These are phyloP conservation scores for Globodera rostochiensis DNA, from an alignment of 1,140 invertebrate species.

Conservation along the genomic window DNA sequence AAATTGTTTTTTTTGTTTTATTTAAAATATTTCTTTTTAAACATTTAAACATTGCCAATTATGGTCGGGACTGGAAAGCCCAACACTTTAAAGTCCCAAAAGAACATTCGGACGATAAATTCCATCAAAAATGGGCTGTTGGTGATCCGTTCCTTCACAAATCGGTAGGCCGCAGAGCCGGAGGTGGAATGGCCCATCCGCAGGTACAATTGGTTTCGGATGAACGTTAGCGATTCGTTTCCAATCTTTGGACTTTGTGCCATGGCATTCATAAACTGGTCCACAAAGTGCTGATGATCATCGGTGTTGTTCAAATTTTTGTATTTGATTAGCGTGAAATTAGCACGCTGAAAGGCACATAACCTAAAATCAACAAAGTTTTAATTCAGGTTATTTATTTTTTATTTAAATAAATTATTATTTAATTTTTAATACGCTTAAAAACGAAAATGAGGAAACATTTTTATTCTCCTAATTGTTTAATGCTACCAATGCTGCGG, in stretches of 20 bases:
- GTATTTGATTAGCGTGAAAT: constrained; percentile 33
- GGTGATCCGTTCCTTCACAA: constrained; percentile 32
- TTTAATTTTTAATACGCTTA: too few species aligned
- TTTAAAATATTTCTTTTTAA: too few species aligned
- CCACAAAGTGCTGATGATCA: neutral
- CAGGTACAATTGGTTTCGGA: constrained; percentile 20
- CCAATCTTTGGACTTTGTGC: constrained; percentile 1
- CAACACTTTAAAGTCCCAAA: constrained; percentile 40
- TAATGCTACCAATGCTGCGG: constrained; percentile 38
- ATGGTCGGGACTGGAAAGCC: constrained; percentile 35
- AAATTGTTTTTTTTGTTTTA: too few species aligned
- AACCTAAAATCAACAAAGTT: constrained; percentile 34
- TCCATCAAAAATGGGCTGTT: constrained; percentile 46
- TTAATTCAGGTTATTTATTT: neutral
- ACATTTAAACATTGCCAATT: too few species aligned
- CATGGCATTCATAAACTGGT: constrained; percentile 6
- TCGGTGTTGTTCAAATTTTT: constrained; percentile 22
- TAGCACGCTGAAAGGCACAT: constrained; percentile 33
- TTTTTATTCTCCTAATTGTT: neutral
- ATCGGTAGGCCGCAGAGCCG: constrained; percentile 34
- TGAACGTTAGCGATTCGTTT: constrained; percentile 18
- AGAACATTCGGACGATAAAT: constrained; percentile 42
- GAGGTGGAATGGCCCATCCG: constrained; percentile 34
- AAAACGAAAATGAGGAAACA: neutral
- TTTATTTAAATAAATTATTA: neutral